These are phyloP conservation scores for Actinemys pallida DNA, from an alignment of 2,113 vertebrate genomes.

Conservation along the genomic window DNA sequence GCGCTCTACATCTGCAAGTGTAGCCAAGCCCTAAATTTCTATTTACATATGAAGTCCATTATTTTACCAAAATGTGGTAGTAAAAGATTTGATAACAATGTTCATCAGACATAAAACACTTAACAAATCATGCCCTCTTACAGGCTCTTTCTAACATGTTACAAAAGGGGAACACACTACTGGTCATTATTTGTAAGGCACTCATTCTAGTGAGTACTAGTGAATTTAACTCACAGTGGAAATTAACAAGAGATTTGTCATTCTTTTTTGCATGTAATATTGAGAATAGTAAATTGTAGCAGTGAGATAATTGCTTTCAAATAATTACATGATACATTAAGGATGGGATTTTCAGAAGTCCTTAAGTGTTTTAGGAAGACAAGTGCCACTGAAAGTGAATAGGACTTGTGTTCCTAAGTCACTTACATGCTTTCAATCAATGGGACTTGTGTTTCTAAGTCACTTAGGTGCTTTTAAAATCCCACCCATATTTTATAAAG, in stretches of 20 bases:
- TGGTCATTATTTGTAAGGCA: background rate
- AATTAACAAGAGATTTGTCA: background rate
- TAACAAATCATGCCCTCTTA: rapidly evolving
- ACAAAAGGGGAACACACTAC: rapidly evolving
- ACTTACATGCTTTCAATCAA: background rate
- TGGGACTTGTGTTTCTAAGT: background rate
- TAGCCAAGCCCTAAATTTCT: background rate
- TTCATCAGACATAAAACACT: background rate
- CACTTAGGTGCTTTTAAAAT: background rate
- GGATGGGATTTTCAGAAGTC: background rate
- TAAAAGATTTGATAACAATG: background rate
- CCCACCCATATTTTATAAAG: background rate
- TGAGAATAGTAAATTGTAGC: background rate
- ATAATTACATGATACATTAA: rapidly evolving
- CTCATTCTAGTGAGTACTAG: rapidly evolving
- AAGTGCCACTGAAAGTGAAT: background rate
- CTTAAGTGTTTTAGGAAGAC: background rate
- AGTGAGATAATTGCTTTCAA: background rate
- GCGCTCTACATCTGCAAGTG: too few relatives aligned
- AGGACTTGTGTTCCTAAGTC: background rate
- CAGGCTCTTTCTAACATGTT: rapidly evolving
- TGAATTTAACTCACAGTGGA: background rate
- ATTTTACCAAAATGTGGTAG: background rate
- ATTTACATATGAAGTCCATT: background rate
- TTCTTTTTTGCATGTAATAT: background rate